A percentile compares a stretch with the other conserved stretches of the same genome.
phyloP scores from a whole-genome alignment of 1,140 invertebrate genomes.

The Heliconius himera region DNA sequence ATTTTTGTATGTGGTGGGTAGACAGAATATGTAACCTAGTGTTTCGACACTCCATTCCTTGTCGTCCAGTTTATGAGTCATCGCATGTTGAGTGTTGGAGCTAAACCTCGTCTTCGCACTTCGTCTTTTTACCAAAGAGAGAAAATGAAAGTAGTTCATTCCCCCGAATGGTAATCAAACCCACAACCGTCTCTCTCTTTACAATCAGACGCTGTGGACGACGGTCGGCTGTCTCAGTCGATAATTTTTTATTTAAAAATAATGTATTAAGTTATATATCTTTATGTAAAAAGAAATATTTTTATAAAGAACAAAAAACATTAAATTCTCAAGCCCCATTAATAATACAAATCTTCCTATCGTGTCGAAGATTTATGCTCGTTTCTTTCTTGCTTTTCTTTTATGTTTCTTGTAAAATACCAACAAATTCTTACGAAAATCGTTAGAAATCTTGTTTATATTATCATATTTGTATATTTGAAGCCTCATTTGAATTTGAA shows the following conservation, averaged over 20 bases:
- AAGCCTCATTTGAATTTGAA: not conserved
- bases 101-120: no score
- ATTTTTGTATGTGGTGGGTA: no score
- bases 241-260: not conserved
- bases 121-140: no score
- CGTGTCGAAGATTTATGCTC: not conserved
- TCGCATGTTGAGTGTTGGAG: not conserved
- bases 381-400: not conserved
- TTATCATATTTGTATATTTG: not conserved
- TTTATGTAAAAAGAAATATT: not conserved
- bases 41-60: not conserved
- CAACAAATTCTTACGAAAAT: not conserved
- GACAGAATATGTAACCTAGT: no score
- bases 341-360: conserved; percentile 7
- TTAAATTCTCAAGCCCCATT: not conserved
- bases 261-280: not conserved
- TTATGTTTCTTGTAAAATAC: not conserved
- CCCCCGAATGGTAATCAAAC: no score
- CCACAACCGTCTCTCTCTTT: no score
- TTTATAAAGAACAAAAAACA: not conserved
- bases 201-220: not conserved
- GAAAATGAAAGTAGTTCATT: no score
- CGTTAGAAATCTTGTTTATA: not conserved
- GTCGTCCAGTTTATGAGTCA: not conserved
- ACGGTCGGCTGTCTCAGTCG: no score